Conservation (phyloP, 2,797 vertebrate species). For the Anguilla pacifica region DNA sequence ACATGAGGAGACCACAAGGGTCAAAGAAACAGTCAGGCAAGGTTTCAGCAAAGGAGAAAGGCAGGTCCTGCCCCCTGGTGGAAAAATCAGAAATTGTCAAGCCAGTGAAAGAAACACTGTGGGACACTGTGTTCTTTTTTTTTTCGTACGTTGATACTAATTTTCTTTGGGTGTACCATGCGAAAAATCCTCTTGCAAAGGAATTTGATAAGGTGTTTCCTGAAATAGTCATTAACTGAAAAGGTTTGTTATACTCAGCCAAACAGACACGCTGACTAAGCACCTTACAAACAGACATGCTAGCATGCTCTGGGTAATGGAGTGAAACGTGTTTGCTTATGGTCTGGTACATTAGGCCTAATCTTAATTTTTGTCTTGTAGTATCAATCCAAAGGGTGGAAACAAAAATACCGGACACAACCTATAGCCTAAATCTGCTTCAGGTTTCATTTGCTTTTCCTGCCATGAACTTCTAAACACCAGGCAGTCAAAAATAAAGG, state of each 20-base stretch:
- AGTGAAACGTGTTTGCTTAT: slow-evolving; percentile 38
- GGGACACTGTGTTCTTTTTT: slow-evolving; percentile 44
- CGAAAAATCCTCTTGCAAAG: slow-evolving; percentile 61
- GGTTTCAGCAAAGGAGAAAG: background rate
- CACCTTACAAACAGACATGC: slow-evolving; percentile 45
- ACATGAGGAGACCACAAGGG: background rate
- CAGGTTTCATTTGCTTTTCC: slow-evolving; percentile 60
- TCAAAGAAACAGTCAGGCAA: background rate
- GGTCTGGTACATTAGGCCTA: slow-evolving; percentile 44
- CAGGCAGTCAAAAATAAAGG: slow-evolving; percentile 57
- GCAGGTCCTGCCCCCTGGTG: slow-evolving; percentile 71
- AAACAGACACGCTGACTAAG: slow-evolving; percentile 54
- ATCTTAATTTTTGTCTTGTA: slow-evolving; percentile 43
- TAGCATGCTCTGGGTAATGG: slow-evolving; percentile 40
- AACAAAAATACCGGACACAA: slow-evolving; percentile 17
- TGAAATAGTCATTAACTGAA: slow-evolving; percentile 65
- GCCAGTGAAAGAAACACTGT: background rate
- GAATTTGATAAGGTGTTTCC: slow-evolving; percentile 57
- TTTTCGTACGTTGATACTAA: slow-evolving; percentile 61
- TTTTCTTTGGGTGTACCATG: slow-evolving; percentile 60
- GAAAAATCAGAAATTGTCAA: slow-evolving; percentile 33
- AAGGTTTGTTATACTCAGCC: slow-evolving; percentile 51
- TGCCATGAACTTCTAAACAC: slow-evolving; percentile 39
- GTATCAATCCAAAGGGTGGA: slow-evolving; percentile 29
- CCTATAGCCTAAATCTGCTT: background rate